Evolutionary conservation across 2,113 vertebrate genomes (phyloP), one percentile per base, ranked within the genome.

Genomic region (Plotosus lineatus): DNA sequence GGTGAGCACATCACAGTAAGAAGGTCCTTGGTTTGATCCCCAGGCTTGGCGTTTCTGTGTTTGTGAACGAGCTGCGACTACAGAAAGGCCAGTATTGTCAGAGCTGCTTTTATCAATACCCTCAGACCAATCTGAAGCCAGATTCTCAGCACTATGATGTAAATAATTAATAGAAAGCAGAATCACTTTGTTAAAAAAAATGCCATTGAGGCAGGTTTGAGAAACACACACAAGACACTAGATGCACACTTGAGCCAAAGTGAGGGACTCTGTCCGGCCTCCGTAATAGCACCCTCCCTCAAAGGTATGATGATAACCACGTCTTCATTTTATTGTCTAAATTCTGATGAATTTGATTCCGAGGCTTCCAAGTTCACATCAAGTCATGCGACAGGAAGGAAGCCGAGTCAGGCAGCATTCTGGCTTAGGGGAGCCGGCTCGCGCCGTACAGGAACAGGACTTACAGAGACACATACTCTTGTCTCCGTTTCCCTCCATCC

Each of bases 351-450:
- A 33, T 50, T 73, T 51, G 23, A 51, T 73, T 73, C 48, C 46
- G 69, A 73, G 69, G 68, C 48, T 44, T 48, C 26, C 6, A 48
- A 71, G 68, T 71, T 73, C 40, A 46, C 78, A 28, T 58, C n/a
- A 36, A 40, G 55, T 58, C 75, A 74, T n/a, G 44, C 12, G 79
- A 40, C 40, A 31, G 74, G 61, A 81, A 77, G 74, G 74, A 76
- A 73, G 53, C 55, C 55, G 19, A 65, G 61, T 78, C 55, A 6
- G 55, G 40, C 60, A 36, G 44, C 11, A 21, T 48, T 60, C 26
- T 58, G 58, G 82, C 56, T 46, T 26, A 73, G 23, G 46, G n/a
- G 21, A 51, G 36, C 26, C n/a, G 38, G 61, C 33, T 38, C 33
- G 44, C 40, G 21, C 12, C 26, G 46, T 38, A 42, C 4, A 26